Evolutionary conservation across 2,797 vertebrate species (phyloP).

Genomic region (Liparis tanakae): DNA sequence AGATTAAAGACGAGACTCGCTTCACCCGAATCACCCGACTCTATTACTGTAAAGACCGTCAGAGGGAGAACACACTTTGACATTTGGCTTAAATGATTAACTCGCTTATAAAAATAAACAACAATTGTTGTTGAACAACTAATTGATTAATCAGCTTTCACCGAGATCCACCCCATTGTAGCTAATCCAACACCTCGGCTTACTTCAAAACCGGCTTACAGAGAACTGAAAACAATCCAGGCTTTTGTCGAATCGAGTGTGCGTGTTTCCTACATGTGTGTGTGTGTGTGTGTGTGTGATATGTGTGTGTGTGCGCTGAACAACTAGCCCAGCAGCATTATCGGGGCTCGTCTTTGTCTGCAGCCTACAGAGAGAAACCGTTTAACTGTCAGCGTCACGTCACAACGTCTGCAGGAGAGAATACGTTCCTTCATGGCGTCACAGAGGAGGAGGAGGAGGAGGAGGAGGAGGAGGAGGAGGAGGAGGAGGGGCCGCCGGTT

Average conservation of each 20-base stretch:
- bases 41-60: no score
- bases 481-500: constrained; percentile 44
- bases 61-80: not conserved
- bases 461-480: constrained; percentile 8
- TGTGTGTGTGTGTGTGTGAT: not conserved
- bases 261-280: not conserved
- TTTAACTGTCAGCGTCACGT: constrained; percentile 60
- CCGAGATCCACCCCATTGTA: not conserved
- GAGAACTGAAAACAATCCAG: not conserved
- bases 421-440: constrained; percentile 55
- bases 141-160: not conserved
- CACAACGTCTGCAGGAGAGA: constrained; percentile 42
- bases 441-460: not conserved
- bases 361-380: constrained; percentile 19
- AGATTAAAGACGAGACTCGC: no score
- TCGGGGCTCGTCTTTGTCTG: constrained; percentile 42
- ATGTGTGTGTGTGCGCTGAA: not conserved
- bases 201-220: not conserved
- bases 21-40: no score
- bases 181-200: not conserved
- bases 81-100: not conserved
- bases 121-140: not conserved
- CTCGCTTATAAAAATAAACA: no score
- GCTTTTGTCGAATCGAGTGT: not conserved
- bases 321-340: constrained; percentile 32